A percentile compares a stretch with the other conserved stretches of the same genome.
phyloP scores from a whole-genome alignment of 2,888 invertebrate genomes.

The Chesias legatella region DNA sequence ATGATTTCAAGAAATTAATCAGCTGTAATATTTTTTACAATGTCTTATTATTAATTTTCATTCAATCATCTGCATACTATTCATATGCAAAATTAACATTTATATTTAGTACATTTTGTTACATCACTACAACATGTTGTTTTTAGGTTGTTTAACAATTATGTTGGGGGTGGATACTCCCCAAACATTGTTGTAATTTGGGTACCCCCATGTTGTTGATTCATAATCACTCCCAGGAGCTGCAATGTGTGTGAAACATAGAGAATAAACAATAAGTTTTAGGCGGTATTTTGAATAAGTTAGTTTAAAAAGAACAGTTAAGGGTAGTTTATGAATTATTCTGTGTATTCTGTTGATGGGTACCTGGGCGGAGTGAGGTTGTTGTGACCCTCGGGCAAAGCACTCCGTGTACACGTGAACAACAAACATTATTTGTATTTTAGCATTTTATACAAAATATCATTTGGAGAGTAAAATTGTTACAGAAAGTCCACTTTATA shows the following conservation, averaged over 20 bases:
- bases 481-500: constrained; percentile 80
- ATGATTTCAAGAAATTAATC: too few relatives aligned
- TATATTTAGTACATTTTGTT: constrained; percentile 32
- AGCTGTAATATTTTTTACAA: too few relatives aligned
- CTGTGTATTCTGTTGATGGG: constrained; percentile 72
- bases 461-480: constrained; percentile 76
- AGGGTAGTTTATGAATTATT: constrained; percentile 75
- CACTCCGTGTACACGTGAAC: constrained; percentile 55
- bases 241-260: constrained; percentile 62
- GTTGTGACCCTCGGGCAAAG: constrained; percentile 44
- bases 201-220: constrained; percentile 49
- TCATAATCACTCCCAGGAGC: constrained; percentile 43
- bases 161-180: constrained; percentile 36
- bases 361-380: constrained; percentile 56
- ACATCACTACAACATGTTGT: constrained; percentile 37
- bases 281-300: constrained; percentile 69
- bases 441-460: constrained; percentile 78
- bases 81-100: constrained; percentile 27
- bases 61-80: constrained; percentile 18
- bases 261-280: constrained; percentile 61
- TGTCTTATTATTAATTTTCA: too few relatives aligned
- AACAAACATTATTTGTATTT: constrained; percentile 69
- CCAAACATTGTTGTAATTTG: constrained; percentile 52
- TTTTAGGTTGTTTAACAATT: constrained; percentile 41
- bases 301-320: constrained; percentile 64